Evolutionary conservation across 2,113 vertebrate species (phyloP).

Genomic region (Lophochroa leadbeateri): DNA sequence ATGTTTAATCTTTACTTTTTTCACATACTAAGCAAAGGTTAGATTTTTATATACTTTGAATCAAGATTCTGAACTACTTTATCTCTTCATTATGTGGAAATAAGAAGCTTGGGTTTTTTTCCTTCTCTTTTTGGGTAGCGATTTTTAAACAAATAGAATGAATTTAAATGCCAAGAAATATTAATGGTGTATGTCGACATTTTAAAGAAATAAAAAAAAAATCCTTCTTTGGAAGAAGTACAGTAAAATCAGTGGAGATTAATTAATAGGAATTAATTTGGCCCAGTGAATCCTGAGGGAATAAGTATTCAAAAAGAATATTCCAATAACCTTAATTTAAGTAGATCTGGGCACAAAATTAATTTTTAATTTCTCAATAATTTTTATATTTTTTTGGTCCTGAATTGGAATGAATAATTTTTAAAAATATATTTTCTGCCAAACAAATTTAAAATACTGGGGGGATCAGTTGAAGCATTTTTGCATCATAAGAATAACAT

Average conservation of each 20-base stretch:
- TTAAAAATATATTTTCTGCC: neutral
- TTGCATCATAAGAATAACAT: neutral
- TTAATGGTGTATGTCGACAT: neutral
- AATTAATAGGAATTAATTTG: neutral
- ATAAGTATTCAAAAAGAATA: neutral
- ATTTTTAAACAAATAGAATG: neutral
- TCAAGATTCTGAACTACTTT: neutral
- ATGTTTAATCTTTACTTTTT: neutral
- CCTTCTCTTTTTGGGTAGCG: neutral
- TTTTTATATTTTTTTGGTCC: neutral
- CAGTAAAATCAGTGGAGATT: neutral
- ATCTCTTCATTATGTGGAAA: neutral
- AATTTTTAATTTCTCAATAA: neutral
- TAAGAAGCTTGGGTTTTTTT: neutral
- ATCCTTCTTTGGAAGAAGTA: neutral
- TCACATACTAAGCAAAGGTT: neutral
- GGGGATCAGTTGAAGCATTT: neutral
- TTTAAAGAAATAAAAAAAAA: neutral
- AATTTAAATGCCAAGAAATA: neutral
- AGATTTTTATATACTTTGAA: neutral
- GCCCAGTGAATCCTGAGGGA: neutral
- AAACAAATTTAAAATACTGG: neutral
- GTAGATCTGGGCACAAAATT: neutral
- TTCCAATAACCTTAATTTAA: conserved; percentile 1
- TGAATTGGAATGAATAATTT: neutral